Conservation (phyloP, 2,113 vertebrate genomes). For the Peromyscus leucopus region DNA sequence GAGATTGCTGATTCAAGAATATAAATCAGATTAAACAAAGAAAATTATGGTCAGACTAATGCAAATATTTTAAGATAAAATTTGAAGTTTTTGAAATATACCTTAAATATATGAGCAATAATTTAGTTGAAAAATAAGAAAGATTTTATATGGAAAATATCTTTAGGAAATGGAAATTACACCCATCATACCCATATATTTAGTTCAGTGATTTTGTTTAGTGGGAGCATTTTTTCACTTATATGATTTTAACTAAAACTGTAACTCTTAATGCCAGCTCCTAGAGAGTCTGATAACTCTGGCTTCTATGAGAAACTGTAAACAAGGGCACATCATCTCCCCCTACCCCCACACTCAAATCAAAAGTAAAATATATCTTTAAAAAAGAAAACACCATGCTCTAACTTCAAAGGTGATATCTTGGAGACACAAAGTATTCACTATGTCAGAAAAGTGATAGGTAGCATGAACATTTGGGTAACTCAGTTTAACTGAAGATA, state of each 20-base stretch:
- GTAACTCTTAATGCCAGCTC: not conserved
- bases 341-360: not conserved
- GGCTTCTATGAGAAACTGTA: not conserved
- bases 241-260: too few relatives aligned
- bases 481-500: not conserved
- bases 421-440: not conserved
- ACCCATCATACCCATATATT: not conserved
- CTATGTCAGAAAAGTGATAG: not conserved
- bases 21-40: not conserved
- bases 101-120: not conserved
- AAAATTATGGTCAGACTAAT: not conserved
- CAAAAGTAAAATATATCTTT: not conserved
- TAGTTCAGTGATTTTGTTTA: not conserved
- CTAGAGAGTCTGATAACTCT: not conserved
- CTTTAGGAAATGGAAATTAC: not conserved
- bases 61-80: not conserved
- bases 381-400: not conserved
- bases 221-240: not conserved
- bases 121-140: not conserved
- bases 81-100: not conserved
- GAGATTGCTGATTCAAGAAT: not conserved
- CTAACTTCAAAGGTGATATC: not conserved
- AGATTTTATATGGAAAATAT: not conserved
- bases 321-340: not conserved
- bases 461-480: not conserved